Conservation (phyloP, 1,140 invertebrate genomes). For the Cyclargus thomasi region DNA sequence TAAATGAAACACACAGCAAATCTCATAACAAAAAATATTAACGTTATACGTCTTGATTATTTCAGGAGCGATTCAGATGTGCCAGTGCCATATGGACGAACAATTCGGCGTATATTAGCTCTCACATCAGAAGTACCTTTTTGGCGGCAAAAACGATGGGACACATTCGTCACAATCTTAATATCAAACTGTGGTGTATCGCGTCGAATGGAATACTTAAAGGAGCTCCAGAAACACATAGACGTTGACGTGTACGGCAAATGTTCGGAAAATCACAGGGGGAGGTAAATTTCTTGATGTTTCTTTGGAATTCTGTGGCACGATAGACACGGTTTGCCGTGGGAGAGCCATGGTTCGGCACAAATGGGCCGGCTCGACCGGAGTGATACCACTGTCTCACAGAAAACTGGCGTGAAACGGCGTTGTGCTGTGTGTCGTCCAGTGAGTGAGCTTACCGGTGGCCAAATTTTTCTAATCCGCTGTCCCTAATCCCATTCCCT, state of each 20-base stretch:
- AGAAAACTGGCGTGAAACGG: too few species aligned
- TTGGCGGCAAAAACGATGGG: conserved; percentile 50
- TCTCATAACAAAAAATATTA: conserved; percentile 5
- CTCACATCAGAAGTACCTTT: conserved; percentile 33
- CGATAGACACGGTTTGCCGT: too few species aligned
- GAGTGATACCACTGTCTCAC: too few species aligned
- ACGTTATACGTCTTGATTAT: conserved; percentile 22
- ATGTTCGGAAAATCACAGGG: conserved; percentile 42
- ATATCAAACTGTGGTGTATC: conserved; percentile 78
- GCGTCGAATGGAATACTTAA: conserved; percentile 77
- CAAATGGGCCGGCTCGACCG: too few species aligned
- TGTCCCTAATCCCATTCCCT: too few species aligned
- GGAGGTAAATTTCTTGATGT: conserved; percentile 30
- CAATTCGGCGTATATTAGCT: conserved; percentile 41
- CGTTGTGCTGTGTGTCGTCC: too few species aligned
- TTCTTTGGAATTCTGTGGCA: neutral
- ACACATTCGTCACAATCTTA: conserved; percentile 76
- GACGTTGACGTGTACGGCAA: conserved; percentile 45
- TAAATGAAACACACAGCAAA: neutral
- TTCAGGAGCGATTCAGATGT: conserved; percentile 79
- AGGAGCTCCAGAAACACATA: conserved; percentile 66
- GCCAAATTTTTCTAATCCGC: too few species aligned
- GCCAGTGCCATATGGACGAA: conserved; percentile 81
- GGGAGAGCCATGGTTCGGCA: too few species aligned
- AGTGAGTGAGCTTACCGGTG: too few species aligned